phyloP scores from a whole-genome alignment of 92 coral and sea anemone species.

The Umimayanthus chanpuru region DNA sequence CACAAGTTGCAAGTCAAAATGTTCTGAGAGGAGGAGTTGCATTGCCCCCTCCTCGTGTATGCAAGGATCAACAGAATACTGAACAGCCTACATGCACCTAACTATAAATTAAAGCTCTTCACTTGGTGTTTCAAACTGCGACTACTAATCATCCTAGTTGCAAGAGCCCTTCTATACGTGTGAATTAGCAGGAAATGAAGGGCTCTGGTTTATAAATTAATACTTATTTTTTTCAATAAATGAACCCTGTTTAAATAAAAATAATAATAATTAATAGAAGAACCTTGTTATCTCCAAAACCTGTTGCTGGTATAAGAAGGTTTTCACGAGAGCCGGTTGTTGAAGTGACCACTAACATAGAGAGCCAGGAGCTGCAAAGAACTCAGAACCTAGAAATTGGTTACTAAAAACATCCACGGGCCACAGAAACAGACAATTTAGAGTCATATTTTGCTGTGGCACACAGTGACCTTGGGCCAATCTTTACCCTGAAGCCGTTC shows the following conservation, averaged over 20 bases:
- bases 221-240: too few species aligned
- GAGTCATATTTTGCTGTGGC: slow-evolving; percentile 30
- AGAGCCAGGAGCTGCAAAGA: slow-evolving; percentile 49
- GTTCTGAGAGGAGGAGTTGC: too few species aligned
- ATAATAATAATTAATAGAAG: background rate
- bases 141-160: background rate
- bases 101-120: slow-evolving; percentile 13
- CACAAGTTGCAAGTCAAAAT: too few species aligned
- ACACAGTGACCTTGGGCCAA: slow-evolving; percentile 43
- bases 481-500: slow-evolving; percentile 45
- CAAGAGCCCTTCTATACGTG: too few species aligned
- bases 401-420: slow-evolving; percentile 37
- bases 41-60: too few species aligned
- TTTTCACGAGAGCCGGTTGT: slow-evolving; percentile 37
- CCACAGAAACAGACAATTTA: slow-evolving; percentile 36
- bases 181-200: too few species aligned
- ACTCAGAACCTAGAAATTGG: slow-evolving; percentile 15
- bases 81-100: background rate
- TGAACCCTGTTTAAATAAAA: too few species aligned
- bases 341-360: slow-evolving; percentile 53
- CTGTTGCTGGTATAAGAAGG: slow-evolving; percentile 13
- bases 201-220: too few species aligned
- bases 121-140: slow-evolving; percentile 11
- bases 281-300: slow-evolving; percentile 5
- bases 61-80: too few species aligned